Evolutionary conservation across 2,113 vertebrate genomes (phyloP), one percentile per base, ranked within the genome.

Genomic region (Rhizomys pruinosus): DNA sequence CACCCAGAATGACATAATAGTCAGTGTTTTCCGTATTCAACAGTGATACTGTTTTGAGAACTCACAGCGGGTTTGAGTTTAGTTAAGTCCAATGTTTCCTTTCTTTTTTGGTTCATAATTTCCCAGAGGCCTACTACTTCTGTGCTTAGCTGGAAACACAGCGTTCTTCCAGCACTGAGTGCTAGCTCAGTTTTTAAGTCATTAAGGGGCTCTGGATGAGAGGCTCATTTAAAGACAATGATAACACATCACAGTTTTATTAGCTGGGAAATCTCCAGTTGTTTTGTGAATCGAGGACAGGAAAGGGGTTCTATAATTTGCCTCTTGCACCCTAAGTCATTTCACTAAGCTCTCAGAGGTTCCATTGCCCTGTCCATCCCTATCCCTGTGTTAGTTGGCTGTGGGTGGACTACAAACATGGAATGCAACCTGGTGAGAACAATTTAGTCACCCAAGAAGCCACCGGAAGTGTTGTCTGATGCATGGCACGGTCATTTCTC

Each of bases 1-100:
- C 94, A 96, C 95, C 96, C 97, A 96, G 69, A 88, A 96, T 97
- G 94, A 97, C 78, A 95, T 92, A 95, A 96, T 96, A 92, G 52
- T 91, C 90, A 95, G 71, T 94, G 47, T 94, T 96, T 97, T 93
- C 94, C 86, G 10, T 92, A 90, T 90, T 95, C 69, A 93, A 61
- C 68, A 87, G 44, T 94, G 93, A 94, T 87, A 80, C 66, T 91
- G 91, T 94, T 96, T 91, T 93, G 92, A 95, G 78, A 93, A 84
- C 66, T 94, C 93, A 90, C 90, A 96, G 96, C 92, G 7, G 22
- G 87, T 95, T 93, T 96, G 82, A 89, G 87, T 97, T 96, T 91
- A 63, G 84, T 90, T 89, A 95, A 93, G 57, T 80, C 73, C 81
- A 90, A 34, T 87, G 87, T 96, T 97, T 96, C 94, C 84, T 95